Base-by-base conservation (phyloP, 1,140 invertebrate genomes). In the Sitobion miscanthi region DNA sequence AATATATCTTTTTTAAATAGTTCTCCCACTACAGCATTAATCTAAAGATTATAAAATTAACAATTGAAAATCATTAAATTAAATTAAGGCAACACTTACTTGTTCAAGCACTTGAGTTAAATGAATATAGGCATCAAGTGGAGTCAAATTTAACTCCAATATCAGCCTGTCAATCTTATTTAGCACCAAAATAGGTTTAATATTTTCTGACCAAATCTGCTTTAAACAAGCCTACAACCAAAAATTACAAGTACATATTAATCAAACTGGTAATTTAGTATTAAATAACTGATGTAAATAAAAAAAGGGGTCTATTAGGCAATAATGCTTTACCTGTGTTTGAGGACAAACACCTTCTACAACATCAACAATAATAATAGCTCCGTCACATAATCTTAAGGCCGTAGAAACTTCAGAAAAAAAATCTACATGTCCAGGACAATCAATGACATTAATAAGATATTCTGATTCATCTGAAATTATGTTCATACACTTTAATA, bases 351-450 rank as follows among this genome's bases (percentile, higher is more conserved):
- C 97, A 11, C 98, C 98, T 96, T 99, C 99, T 1, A 99, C 97
- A 82, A 99, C 98, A 96, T 99, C 99, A 1, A 99, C 97, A 82
- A 99, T 96, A 94, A 99, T 97, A 94, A 99, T 96, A 38, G 99
- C 98, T 83, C 99, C 99, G 96, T 99, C 99, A 95, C 99, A 99
- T 1, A 99, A 96, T 94, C 99, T 96, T 0, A 99, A 97, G 7
- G 99, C 99, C 3, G 99, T 99, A 0, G 97, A 98, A 0, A 99
- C 99, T 96, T 99, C 99, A 86, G 97, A 98, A 9, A 98, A 98
- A 96, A 99, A 99, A 96, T 99, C 99, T n/a, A 99, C 98, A 96
- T 99, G 99, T 0, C 99, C 99, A 0, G 99, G 99, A 5, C 99
- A 99, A 96, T 99, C 99, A 94, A 99, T 99, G 5, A 99, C 95